Evolutionary conservation across 2,888 invertebrate species (phyloP), one percentile per base, ranked within the genome.

Genomic region (Scaptomyza reducta): DNA sequence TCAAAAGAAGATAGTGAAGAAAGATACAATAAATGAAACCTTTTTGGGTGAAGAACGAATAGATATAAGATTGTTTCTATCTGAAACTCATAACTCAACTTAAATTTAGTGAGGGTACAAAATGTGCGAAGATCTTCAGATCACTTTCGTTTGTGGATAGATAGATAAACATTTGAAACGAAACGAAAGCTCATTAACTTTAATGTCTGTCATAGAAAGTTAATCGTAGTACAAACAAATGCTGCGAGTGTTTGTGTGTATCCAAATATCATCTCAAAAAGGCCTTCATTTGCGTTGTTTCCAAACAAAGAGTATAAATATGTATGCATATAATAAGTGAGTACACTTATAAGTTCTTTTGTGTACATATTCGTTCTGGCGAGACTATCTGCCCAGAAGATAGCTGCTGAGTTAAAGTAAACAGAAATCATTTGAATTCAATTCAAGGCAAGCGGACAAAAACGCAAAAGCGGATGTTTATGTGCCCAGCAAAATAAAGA

Each of bases 351-450:
- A 25, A 25, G 14, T 25, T 38, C 0, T 67, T 49, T 25, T 38
- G 14, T 49, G 42, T 45, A 46, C 49, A 60, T 61, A 42, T n/a
- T 13, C 33, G 4, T 29, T 4, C n/a, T 4, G 22, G 2, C 49
- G 25, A 53, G 49, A 56, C 44, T 35, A 46, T 41, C 55, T 53
- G 53, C 45, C 35, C 54, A 54, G 44, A 55, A 42, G 62, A 53
- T 47, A 47, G 55, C 51, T 29, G 55, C 22, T 38, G 49, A 35
- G 45, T 18, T 69, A 45, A 57, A 53, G 66, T 82, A 87, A 82
- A 87, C 82, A 82, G 87, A 70, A 81, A 74, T 79, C 87, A 68
- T 79, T 85, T 82, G 51, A 84, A 68, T 63, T 45, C 57, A 71
- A 50, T 55, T 55, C 44, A 51, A 44, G 50, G 44, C 59, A 7